A percentile compares a stretch with the other conserved stretches of the same genome.
Evolutionary conservation across 2,888 invertebrate genomes (phyloP).

Genomic region (Eupeodes luniger): DNA sequence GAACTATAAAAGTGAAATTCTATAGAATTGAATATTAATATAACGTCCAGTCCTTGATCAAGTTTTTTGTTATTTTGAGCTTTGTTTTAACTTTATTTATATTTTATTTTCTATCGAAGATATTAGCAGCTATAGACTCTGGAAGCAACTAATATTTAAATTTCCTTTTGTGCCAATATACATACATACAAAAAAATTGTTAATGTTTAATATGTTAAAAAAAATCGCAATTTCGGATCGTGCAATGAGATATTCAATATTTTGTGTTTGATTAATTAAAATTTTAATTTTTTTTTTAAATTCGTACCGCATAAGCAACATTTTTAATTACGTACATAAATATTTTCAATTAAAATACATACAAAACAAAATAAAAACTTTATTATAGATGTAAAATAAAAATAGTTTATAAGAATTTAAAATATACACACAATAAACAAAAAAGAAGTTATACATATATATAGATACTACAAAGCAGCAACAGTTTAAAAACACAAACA

Average conservation of each 20-base stretch:
- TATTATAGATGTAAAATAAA: conserved; percentile 61
- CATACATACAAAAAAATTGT: conserved; percentile 48
- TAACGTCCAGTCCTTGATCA: no score
- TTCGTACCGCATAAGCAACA: conserved; percentile 2
- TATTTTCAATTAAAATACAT: conserved; percentile 8
- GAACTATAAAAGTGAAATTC: no score
- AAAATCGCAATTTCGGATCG: conserved; percentile 53
- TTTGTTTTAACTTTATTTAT: neutral
- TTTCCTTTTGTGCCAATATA: conserved; percentile 73
- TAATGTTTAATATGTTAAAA: conserved; percentile 41
- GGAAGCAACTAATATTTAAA: conserved; percentile 43
- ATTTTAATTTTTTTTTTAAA: neutral
- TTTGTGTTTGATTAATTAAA: conserved; percentile 29
- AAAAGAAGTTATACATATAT: neutral
- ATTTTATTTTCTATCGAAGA: neutral
- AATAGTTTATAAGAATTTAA: conserved; percentile 50
- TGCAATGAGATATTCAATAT: conserved; percentile 71
- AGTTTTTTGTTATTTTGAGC: no score
- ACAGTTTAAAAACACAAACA: conserved; percentile 35
- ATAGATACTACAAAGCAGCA: conserved; percentile 38
- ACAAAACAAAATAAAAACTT: conserved; percentile 28
- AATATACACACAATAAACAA: conserved; percentile 45
- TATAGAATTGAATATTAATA: no score
- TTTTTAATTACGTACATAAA: conserved; percentile 22
- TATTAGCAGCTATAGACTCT: conserved; percentile 30